Conservation (phyloP, 53 echinoderm and acorn worm genomes). For the Holothuria scabra region DNA sequence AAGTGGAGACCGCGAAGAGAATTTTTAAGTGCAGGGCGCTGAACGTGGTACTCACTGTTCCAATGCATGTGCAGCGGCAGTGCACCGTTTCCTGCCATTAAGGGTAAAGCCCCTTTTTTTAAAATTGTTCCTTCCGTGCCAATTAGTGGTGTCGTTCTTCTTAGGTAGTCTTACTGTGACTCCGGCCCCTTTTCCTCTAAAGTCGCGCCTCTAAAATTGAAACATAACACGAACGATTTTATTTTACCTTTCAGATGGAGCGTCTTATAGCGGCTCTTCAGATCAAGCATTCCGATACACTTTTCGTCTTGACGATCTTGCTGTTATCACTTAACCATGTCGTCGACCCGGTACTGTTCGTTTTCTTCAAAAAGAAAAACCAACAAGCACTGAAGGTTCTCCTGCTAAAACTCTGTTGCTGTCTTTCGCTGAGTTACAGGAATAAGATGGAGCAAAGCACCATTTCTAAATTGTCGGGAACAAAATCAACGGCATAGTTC, state of each 20-base stretch:
- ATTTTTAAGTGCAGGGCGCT: too few species aligned
- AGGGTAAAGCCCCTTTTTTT: too few species aligned
- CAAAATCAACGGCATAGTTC: too few species aligned
- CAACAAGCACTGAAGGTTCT: slow-evolving; percentile 45
- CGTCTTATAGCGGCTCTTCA: slow-evolving; percentile 52
- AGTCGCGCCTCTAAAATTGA: too few species aligned
- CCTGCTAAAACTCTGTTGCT: slow-evolving; percentile 14
- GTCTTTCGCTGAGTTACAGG: not conserved
- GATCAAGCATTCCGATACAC: slow-evolving; percentile 20
- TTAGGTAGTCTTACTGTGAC: too few species aligned
- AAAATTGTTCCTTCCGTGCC: too few species aligned
- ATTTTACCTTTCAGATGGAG: slow-evolving; percentile 45
- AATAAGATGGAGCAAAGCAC: not conserved
- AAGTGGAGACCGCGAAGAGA: too few species aligned
- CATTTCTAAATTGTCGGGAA: not conserved
- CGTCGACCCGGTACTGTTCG: slow-evolving; percentile 76
- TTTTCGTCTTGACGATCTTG: slow-evolving; percentile 53
- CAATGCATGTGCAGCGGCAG: too few species aligned
- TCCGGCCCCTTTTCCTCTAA: too few species aligned
- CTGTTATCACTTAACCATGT: slow-evolving; percentile 69
- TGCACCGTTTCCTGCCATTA: too few species aligned
- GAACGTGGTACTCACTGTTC: too few species aligned
- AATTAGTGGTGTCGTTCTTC: too few species aligned
- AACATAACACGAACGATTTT: not conserved
- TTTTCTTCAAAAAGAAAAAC: slow-evolving; percentile 70